Percentiles rank a stretch among this genome's conserved stretches.
These are phyloP conservation scores for Hybognathus amarus DNA, from an alignment of 2,797 vertebrate species.

Conservation along the genomic window DNA sequence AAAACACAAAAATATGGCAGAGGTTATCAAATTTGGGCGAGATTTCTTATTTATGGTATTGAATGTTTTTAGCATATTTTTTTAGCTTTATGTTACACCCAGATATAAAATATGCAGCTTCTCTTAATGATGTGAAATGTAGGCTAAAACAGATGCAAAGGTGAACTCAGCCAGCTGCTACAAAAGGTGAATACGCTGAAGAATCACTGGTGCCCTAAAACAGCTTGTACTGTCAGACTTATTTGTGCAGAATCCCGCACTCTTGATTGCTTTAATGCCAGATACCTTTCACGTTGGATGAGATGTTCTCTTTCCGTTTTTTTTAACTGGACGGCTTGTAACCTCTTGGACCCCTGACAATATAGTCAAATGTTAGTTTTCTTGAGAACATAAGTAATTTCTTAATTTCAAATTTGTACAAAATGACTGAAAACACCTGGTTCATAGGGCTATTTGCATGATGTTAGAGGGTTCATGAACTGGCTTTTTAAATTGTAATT, in stretches of 20 bases:
- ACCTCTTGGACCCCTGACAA: too few relatives aligned
- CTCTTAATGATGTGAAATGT: neutral
- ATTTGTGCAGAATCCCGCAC: neutral
- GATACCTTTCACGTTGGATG: neutral
- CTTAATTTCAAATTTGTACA: neutral
- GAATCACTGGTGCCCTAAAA: neutral
- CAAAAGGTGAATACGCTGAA: neutral
- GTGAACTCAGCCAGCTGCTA: neutral
- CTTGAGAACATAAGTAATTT: neutral
- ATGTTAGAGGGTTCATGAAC: neutral
- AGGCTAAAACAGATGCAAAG: slow-evolving; percentile 5
- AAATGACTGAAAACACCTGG: neutral
- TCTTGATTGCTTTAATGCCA: slow-evolving; percentile 4
- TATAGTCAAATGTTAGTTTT: too few relatives aligned
- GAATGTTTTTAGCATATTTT: neutral
- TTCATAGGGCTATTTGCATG: neutral
- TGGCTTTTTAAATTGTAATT: too few relatives aligned
- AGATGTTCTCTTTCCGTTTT: neutral
- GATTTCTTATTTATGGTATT: neutral
- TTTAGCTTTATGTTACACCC: neutral
- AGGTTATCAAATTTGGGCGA: neutral
- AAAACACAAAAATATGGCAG: neutral
- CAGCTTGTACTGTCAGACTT: neutral
- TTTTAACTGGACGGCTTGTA: neutral
- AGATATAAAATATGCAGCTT: neutral